Evolutionary conservation across 2,888 invertebrate species (phyloP).

Genomic region (Entomobrya proxima): DNA sequence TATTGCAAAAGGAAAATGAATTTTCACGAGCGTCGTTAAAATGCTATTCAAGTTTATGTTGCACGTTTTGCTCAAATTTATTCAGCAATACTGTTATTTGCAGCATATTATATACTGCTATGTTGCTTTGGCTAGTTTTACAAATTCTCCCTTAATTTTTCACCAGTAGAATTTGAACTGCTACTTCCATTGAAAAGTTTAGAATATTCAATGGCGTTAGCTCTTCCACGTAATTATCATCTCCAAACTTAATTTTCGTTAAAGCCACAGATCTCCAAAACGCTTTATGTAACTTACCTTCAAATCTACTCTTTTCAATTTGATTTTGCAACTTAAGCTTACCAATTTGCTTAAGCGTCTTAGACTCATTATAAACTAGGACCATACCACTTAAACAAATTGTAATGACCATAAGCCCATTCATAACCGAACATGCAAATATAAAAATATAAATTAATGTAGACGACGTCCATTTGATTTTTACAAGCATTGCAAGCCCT

Average conservation of each 20-base stretch:
- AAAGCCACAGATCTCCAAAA: background rate
- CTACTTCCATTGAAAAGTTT: background rate
- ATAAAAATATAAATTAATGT: background rate
- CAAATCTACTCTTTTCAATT: background rate
- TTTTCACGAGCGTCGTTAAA: too few species aligned
- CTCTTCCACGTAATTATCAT: constrained; percentile 8
- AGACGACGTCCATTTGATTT: background rate
- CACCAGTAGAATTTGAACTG: constrained; percentile 9
- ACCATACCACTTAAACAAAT: constrained; percentile 23
- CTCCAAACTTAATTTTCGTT: constrained; percentile 14
- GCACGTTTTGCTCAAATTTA: too few species aligned
- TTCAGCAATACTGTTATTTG: too few species aligned
- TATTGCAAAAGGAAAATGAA: too few species aligned
- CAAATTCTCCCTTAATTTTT: background rate
- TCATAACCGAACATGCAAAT: background rate
- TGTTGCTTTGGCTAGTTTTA: too few species aligned
- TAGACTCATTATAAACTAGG: background rate
- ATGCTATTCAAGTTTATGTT: too few species aligned
- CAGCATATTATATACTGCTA: too few species aligned
- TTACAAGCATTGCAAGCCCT: constrained; percentile 9
- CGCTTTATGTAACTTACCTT: background rate
- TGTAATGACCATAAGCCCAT: background rate
- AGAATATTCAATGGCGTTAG: constrained; percentile 8
- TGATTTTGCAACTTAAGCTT: background rate
- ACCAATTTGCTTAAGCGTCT: background rate